phyloP scores from a whole-genome alignment of 2,797 vertebrate genomes.

The Tragopan temminckii region DNA sequence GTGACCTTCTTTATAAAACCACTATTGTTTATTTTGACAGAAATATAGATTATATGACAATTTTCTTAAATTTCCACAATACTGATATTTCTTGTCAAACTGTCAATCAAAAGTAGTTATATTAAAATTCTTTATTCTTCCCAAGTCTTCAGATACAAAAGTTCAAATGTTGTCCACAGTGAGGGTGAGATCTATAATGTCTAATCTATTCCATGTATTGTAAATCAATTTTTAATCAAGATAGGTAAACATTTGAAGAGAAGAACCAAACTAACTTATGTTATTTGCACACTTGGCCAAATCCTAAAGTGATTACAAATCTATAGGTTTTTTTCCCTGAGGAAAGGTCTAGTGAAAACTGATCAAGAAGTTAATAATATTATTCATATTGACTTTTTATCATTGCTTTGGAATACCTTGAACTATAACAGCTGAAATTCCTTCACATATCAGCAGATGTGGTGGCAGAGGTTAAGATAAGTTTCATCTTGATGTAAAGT shows the following conservation, averaged over 20 bases:
- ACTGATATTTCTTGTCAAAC: slow-evolving; percentile 61
- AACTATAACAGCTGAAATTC: background rate
- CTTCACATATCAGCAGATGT: background rate
- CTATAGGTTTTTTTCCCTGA: background rate
- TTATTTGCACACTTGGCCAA: slow-evolving; percentile 6
- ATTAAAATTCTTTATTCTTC: slow-evolving; percentile 61
- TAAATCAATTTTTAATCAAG: slow-evolving; percentile 66
- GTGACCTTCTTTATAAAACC: slow-evolving; percentile 77
- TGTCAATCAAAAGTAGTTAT: slow-evolving; percentile 60
- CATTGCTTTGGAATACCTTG: background rate
- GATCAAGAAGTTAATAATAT: background rate
- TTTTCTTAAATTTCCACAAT: slow-evolving; percentile 52
- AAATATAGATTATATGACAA: slow-evolving; percentile 52
- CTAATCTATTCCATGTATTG: background rate
- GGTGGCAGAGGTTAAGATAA: background rate
- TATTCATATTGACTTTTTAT: background rate
- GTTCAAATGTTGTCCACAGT: slow-evolving; percentile 39
- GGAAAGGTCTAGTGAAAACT: background rate
- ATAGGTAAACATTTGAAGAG: slow-evolving; percentile 39
- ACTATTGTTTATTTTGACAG: slow-evolving; percentile 69
- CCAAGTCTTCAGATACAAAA: slow-evolving; percentile 29
- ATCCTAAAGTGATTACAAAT: background rate
- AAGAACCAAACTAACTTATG: background rate
- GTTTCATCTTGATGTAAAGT: background rate
- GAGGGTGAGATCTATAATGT: slow-evolving; percentile 12